phyloP scores from a whole-genome alignment of 2,797 vertebrate species.

The Ceyx erithaca region DNA sequence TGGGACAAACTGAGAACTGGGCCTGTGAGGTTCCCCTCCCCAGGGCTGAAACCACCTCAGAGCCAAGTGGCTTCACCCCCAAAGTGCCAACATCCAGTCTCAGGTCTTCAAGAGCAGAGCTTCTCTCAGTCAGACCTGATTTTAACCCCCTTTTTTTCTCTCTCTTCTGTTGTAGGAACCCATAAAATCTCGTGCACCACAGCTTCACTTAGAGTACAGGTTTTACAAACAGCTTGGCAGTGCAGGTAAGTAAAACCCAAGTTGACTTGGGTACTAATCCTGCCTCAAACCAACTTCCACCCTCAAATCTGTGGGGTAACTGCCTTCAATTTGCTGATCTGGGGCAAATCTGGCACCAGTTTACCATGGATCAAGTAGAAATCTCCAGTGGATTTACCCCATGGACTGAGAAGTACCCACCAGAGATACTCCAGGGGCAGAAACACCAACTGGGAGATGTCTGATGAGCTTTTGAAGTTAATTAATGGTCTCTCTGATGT shows the following conservation, averaged over 20 bases:
- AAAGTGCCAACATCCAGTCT: background rate
- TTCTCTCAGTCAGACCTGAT: background rate
- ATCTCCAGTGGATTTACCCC: background rate
- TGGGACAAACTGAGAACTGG: background rate
- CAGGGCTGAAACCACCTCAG: background rate
- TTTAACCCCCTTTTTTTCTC: background rate
- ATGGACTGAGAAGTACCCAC: background rate
- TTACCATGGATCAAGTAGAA: background rate
- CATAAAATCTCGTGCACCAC: constrained; percentile 97
- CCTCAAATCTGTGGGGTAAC: background rate
- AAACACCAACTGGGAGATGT: background rate
- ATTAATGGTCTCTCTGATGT: background rate
- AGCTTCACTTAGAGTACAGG: constrained; percentile 98
- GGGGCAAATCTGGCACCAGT: background rate
- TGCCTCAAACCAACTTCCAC: background rate
- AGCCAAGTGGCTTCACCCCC: background rate
- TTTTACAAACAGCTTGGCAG: constrained; percentile 99
- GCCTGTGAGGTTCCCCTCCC: background rate
- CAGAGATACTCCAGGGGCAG: background rate
- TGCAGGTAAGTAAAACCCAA: constrained; percentile 83
- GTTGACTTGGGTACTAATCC: background rate
- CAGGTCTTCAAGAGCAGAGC: background rate
- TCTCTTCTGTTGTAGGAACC: constrained; percentile 87
- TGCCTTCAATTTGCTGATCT: background rate
- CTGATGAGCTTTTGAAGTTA: background rate